A percentile compares a stretch with the other conserved stretches of the same genome.
Evolutionary conservation across 2,113 vertebrate genomes (phyloP).

Genomic region (Ranitomeya imitator): DNA sequence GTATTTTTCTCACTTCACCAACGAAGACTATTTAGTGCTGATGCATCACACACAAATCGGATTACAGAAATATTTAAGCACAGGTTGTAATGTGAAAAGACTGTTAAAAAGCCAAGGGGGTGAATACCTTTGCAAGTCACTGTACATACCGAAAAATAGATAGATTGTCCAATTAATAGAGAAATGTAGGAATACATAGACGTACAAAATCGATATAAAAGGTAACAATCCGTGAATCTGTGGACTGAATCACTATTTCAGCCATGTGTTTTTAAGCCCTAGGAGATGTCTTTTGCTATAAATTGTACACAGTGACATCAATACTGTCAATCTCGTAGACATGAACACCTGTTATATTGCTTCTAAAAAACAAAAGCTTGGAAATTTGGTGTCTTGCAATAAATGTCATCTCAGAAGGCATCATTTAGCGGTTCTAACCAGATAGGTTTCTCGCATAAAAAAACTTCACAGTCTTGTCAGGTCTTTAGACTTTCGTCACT

Average conservation of each 20-base stretch:
- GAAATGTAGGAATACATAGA: background rate
- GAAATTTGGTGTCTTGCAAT: constrained; percentile 44
- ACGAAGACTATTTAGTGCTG: too few species aligned
- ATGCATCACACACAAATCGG: too few species aligned
- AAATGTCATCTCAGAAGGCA: constrained; percentile 37
- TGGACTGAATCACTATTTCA: background rate
- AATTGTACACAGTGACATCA: constrained; percentile 48
- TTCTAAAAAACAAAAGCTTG: constrained; percentile 35
- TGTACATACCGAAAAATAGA: background rate
- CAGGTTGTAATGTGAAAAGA: too few species aligned
- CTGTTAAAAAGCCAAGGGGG: too few species aligned
- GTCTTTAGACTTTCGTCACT: constrained; percentile 21
- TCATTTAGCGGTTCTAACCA: constrained; percentile 46
- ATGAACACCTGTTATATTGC: constrained; percentile 39
- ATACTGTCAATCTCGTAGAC: constrained; percentile 44
- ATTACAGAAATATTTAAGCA: too few species aligned
- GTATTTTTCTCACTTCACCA: too few species aligned
- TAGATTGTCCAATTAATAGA: background rate
- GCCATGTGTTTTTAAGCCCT: constrained; percentile 3
- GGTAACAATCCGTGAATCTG: background rate
- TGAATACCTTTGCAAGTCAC: too few species aligned
- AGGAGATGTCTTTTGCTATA: constrained; percentile 28
- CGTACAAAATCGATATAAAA: background rate
- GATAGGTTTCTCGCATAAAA: constrained; percentile 17
- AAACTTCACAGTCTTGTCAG: constrained; percentile 18